phyloP scores from a whole-genome alignment of 2,888 invertebrate genomes.

The Adela reaumurella region DNA sequence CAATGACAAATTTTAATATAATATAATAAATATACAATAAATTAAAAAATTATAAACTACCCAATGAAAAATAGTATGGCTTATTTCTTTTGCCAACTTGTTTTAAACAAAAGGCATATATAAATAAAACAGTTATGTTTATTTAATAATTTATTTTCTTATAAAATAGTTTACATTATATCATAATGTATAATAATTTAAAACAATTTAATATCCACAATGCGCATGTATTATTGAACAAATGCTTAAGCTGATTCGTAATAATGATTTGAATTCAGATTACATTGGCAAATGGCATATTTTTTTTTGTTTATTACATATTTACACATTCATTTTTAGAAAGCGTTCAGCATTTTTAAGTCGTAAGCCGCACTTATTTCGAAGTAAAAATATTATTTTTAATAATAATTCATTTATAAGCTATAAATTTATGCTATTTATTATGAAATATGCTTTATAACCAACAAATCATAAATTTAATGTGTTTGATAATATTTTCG shows the following conservation, averaged over 20 bases:
- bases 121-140: neutral
- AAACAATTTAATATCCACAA: constrained; percentile 48
- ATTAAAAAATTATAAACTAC: too few species aligned
- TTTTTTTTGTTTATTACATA: constrained; percentile 3
- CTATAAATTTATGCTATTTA: too few species aligned
- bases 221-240: constrained; percentile 13
- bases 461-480: constrained; percentile 7
- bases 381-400: constrained; percentile 16
- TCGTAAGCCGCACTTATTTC: neutral
- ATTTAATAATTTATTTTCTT: constrained; percentile 25
- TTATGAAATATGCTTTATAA: too few species aligned
- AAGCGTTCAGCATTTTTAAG: neutral
- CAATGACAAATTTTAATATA: too few species aligned
- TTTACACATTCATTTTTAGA: constrained; percentile 6
- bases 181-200: constrained; percentile 29
- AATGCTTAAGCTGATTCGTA: neutral
- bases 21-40: too few species aligned
- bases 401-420: constrained; percentile 36
- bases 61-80: too few species aligned
- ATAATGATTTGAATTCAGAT: constrained; percentile 6
- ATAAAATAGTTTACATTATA: constrained; percentile 35
- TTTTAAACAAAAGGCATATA: too few species aligned
- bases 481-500: neutral
- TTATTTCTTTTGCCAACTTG: too few species aligned
- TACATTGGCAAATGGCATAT: constrained; percentile 6